A percentile compares a stretch with the other conserved stretches of the same genome.
phyloP scores from a whole-genome alignment of 2,113 vertebrate genomes.

The Cricetomys ansorgei region DNA sequence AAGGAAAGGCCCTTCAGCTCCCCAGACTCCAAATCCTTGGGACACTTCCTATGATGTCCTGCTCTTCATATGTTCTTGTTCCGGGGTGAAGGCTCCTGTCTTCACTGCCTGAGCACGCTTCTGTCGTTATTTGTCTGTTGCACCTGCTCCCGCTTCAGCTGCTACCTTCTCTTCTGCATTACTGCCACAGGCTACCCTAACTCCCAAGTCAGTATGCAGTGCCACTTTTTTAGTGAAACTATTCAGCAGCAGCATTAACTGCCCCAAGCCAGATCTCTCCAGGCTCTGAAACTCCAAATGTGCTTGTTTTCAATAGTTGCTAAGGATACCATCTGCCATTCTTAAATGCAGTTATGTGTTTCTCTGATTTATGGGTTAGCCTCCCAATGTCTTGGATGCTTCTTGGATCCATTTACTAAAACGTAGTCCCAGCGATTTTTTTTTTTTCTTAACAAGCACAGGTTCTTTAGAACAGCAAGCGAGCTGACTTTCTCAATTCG shows the following conservation, averaged over 20 bases:
- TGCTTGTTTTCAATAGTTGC: neutral
- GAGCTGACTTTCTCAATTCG: neutral
- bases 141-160: neutral
- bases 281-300: neutral
- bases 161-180: accelerated
- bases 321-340: neutral
- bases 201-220: neutral
- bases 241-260: neutral
- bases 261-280: too few species aligned
- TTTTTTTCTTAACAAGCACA: neutral
- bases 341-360: neutral
- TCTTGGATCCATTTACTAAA: neutral
- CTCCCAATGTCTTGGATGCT: neutral
- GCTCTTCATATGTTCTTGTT: neutral
- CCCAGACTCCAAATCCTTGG: neutral
- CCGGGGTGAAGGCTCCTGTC: neutral
- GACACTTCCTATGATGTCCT: too few species aligned
- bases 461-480: neutral
- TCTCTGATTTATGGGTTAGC: neutral
- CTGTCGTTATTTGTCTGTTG: too few species aligned
- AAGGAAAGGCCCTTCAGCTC: neutral
- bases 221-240: neutral
- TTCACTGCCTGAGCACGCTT: neutral
- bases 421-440: neutral
- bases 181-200: accelerated